Percentiles rank a stretch among this genome's conserved stretches.
Conservation (phyloP, 2,797 vertebrate species). For the Siniperca scherzeri region DNA sequence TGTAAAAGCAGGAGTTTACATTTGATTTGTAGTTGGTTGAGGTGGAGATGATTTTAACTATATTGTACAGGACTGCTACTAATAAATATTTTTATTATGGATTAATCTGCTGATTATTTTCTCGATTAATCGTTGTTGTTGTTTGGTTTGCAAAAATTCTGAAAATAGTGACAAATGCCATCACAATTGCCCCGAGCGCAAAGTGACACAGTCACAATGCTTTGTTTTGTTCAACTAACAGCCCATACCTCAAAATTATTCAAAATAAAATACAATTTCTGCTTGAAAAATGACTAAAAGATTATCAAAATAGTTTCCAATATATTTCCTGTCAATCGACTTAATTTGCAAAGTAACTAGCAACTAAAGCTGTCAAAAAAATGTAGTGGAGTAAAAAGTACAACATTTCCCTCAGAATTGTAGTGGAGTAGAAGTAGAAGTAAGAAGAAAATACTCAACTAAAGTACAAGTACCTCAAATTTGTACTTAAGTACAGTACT, state of each 20-base stretch:
- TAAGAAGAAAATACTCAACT: too few species aligned
- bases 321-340: neutral
- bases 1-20: neutral
- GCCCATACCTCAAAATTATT: neutral
- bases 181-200: too few species aligned
- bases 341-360: neutral
- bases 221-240: neutral
- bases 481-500: neutral
- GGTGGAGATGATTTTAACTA: neutral
- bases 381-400: neutral
- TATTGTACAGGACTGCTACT: too few species aligned
- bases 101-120: too few species aligned
- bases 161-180: too few species aligned
- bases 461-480: neutral
- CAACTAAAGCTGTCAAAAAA: neutral
- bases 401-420: too few species aligned
- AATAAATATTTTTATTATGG: too few species aligned
- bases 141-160: neutral
- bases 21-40: neutral
- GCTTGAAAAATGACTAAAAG: neutral
- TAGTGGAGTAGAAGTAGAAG: neutral
- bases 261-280: too few species aligned
- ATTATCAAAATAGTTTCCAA: neutral
- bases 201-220: too few species aligned
- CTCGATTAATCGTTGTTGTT: too few species aligned